phyloP scores from a whole-genome alignment of 2,797 vertebrate species.

The Eospalax fontanierii region DNA sequence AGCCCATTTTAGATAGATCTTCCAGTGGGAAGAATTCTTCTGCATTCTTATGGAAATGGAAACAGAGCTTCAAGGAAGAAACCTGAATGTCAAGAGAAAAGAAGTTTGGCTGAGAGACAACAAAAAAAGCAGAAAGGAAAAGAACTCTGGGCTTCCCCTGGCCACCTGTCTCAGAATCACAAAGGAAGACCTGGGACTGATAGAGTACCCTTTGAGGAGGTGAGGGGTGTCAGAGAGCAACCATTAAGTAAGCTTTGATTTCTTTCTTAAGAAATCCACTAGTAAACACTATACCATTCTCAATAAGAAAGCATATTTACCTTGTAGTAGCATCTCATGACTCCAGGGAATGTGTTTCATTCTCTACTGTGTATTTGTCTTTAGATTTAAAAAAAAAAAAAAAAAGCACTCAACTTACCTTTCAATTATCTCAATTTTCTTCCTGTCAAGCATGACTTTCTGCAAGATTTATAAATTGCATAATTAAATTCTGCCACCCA shows the following conservation, averaged over 20 bases:
- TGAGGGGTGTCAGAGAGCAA: not conserved
- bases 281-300: not conserved
- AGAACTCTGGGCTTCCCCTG: not conserved
- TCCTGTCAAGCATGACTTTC: conserved; percentile 53
- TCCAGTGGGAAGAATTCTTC: not conserved
- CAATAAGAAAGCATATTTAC: not conserved
- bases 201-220: no score
- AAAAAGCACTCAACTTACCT: not conserved
- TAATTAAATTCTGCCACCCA: conserved; percentile 51
- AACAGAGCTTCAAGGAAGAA: not conserved
- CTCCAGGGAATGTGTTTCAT: not conserved
- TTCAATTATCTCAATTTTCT: conserved; percentile 55
- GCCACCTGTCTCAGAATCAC: not conserved
- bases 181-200: not conserved
- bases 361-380: not conserved
- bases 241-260: not conserved
- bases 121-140: conserved; percentile 26
- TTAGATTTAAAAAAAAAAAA: not conserved
- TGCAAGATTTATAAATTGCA: conserved; percentile 55
- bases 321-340: not conserved
- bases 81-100: not conserved
- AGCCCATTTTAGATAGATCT: not conserved
- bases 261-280: not conserved
- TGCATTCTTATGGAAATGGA: not conserved
- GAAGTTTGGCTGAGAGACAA: not conserved